phyloP scores from a whole-genome alignment of 2,797 vertebrate genomes.

The Tangara arthus region DNA sequence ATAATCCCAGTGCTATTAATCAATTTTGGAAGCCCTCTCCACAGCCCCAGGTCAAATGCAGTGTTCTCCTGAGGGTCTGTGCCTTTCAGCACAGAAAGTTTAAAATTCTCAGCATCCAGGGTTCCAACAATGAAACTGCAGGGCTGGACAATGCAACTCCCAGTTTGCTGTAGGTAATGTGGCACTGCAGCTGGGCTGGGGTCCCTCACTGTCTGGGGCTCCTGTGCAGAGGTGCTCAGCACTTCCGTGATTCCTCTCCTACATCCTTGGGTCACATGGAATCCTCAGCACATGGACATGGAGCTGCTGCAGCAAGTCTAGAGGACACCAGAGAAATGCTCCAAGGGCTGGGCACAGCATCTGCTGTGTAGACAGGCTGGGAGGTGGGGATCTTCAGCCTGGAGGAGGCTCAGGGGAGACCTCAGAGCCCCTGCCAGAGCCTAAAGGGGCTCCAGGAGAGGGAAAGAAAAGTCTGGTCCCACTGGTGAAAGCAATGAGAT shows the following conservation, averaged over 20 bases:
- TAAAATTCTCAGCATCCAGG: not conserved
- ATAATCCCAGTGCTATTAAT: no score
- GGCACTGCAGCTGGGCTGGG: no score
- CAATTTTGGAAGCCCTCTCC: no score
- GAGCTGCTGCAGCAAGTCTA: not conserved
- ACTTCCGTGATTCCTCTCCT: not conserved
- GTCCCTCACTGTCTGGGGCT: accelerated
- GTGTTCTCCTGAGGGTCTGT: not conserved
- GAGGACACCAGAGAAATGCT: not conserved
- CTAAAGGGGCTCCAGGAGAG: not conserved
- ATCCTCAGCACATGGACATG: not conserved
- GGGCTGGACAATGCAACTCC: not conserved
- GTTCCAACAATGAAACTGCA: not conserved
- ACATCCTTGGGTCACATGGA: accelerated
- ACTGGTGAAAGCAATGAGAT: accelerated
- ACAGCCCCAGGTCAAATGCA: not conserved
- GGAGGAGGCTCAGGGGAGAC: not conserved
- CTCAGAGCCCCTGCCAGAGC: not conserved
- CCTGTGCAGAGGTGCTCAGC: not conserved
- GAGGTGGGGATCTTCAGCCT: not conserved
- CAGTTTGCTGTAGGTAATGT: not conserved
- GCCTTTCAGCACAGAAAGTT: not conserved
- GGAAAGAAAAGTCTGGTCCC: not conserved
- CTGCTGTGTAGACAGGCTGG: not conserved
- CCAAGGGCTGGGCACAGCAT: not conserved